phyloP scores from a whole-genome alignment of 2,113 vertebrate genomes.

The Cyanistes caeruleus region DNA sequence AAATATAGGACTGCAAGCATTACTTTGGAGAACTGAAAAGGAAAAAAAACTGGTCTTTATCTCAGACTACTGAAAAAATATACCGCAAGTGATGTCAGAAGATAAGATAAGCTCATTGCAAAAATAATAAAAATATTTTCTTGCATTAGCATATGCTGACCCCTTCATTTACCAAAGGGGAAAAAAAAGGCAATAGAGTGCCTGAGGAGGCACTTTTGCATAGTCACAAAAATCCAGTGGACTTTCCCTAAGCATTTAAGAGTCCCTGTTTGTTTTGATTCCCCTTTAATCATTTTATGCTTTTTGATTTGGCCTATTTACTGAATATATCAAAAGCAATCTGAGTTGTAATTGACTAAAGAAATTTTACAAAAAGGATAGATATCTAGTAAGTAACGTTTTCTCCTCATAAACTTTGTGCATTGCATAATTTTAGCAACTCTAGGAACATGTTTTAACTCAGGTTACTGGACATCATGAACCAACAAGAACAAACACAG shows the following conservation, averaged over 20 bases:
- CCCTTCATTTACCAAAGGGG: neutral
- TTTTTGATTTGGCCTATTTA: neutral
- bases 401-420: neutral
- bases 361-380: neutral
- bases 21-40: neutral
- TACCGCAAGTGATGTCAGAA: neutral
- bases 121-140: neutral
- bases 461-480: neutral
- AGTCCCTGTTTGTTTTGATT: neutral
- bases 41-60: neutral
- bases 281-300: neutral
- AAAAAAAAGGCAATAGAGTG: neutral
- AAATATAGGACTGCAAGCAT: neutral
- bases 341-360: neutral
- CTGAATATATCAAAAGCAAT: neutral
- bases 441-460: neutral
- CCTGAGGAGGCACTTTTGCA: neutral
- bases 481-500: fast-evolving
- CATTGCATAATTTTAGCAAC: neutral
- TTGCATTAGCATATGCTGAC: neutral
- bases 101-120: neutral
- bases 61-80: neutral
- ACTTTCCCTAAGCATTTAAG: neutral
- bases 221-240: neutral
- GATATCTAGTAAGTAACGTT: neutral